These are phyloP conservation scores for Girardia tigrina DNA, from an alignment of 2,888 invertebrate genomes.

Conservation along the genomic window DNA sequence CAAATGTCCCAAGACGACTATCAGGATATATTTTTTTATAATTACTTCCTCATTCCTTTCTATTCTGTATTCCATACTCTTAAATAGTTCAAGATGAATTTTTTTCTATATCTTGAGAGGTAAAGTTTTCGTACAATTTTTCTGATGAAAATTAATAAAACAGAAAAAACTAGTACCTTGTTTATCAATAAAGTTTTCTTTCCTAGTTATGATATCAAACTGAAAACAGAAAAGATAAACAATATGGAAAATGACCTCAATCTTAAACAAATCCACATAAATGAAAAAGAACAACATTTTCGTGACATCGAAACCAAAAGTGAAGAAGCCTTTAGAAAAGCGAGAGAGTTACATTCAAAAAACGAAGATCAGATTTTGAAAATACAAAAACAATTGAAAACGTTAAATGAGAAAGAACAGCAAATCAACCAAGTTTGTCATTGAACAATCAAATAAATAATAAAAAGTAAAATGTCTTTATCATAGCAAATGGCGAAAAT, in stretches of 20 bases:
- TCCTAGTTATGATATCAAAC: background rate
- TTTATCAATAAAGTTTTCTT: no score
- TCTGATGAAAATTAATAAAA: no score
- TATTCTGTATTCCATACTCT: no score
- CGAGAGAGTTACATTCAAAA: constrained; percentile 3
- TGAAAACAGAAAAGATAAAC: background rate
- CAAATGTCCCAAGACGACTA: no score
- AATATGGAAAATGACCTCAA: background rate
- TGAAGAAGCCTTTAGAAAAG: background rate
- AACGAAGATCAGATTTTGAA: background rate
- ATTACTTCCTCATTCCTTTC: no score
- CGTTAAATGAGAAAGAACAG: background rate
- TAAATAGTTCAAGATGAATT: no score
- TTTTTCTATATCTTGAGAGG: no score
- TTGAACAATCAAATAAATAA: no score
- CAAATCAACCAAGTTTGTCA: background rate
- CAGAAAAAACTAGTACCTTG: no score
- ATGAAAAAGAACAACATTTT: background rate
- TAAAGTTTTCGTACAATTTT: no score
- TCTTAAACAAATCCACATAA: background rate
- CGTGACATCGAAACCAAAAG: background rate
- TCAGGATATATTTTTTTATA: no score
- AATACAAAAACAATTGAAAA: background rate
- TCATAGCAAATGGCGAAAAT: background rate
- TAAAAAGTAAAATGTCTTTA: no score